Evolutionary conservation across 1,140 invertebrate genomes (phyloP).

Genomic region (Teleopsis dalmanni): DNA sequence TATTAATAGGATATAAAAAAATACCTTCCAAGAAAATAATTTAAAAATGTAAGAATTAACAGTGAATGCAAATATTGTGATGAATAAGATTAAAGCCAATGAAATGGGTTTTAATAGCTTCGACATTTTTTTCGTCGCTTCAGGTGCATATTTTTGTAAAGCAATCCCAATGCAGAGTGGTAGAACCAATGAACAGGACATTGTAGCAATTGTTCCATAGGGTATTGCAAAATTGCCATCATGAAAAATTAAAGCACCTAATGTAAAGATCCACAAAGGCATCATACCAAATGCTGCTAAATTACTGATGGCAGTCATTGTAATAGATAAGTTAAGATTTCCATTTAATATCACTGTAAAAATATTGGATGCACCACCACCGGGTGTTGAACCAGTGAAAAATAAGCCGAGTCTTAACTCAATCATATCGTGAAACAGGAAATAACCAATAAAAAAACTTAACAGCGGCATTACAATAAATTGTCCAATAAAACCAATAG

Average conservation of each 20-base stretch:
- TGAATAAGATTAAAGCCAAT: constrained; percentile 73
- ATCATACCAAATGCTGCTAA: constrained; percentile 85
- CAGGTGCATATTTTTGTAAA: constrained; percentile 62
- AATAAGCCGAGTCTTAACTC: constrained; percentile 80
- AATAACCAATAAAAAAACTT: constrained; percentile 63
- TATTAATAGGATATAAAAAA: constrained; percentile 15
- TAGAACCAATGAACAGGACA: constrained; percentile 71
- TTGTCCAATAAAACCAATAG: constrained; percentile 75
- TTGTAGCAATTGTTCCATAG: constrained; percentile 67
- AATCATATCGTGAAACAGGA: constrained; percentile 62
- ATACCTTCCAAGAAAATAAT: constrained; percentile 79
- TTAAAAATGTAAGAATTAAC: constrained; percentile 89
- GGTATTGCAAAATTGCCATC: constrained; percentile 67
- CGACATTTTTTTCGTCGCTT: constrained; percentile 61
- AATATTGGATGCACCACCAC: constrained; percentile 91
- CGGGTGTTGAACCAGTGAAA: constrained; percentile 83
- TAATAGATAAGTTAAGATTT: constrained; percentile 82
- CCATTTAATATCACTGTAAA: constrained; percentile 84
- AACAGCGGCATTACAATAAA: constrained; percentile 86
- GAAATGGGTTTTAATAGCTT: constrained; percentile 82
- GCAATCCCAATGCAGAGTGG: constrained; percentile 74
- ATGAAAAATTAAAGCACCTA: constrained; percentile 75
- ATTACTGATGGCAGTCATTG: constrained; percentile 88
- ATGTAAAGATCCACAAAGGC: constrained; percentile 89
- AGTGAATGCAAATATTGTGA: constrained; percentile 85